phyloP scores from a whole-genome alignment of 2,888 invertebrate genomes.

The Hypomecis punctinalis region DNA sequence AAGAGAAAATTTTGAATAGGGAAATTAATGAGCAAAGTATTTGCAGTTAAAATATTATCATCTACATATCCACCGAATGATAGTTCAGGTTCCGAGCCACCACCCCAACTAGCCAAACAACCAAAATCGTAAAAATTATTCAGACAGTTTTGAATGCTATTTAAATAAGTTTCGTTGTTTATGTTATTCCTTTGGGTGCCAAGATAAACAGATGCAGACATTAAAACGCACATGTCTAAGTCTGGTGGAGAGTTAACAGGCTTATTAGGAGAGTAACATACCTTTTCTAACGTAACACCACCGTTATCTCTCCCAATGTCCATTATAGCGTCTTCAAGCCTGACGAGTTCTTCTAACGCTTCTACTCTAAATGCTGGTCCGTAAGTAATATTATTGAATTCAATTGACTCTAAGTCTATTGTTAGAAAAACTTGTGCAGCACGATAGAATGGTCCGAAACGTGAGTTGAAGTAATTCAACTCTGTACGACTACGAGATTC shows the following conservation, averaged over 20 bases:
- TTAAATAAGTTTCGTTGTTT: conserved; percentile 73
- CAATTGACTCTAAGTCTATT: conserved; percentile 75
- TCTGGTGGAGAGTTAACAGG: conserved; percentile 84
- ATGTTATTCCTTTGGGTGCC: conserved; percentile 85
- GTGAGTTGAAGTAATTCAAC: conserved; percentile 93
- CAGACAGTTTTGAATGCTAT: conserved; percentile 69
- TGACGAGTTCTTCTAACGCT: conserved; percentile 90
- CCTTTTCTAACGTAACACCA: conserved; percentile 77
- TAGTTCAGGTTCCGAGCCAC: conserved; percentile 93
- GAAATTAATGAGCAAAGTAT: conserved; percentile 90
- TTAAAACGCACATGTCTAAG: conserved; percentile 89
- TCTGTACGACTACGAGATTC: conserved; percentile 91
- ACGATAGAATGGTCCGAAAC: conserved; percentile 95
- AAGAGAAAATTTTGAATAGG: conserved; percentile 89
- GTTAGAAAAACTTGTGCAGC: conserved; percentile 95
- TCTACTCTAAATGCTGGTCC: conserved; percentile 92
- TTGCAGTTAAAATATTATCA: conserved; percentile 69
- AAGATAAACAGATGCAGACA: conserved; percentile 93
- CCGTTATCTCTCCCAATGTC: conserved; percentile 84
- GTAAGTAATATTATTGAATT: conserved; percentile 80
- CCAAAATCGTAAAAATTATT: conserved; percentile 69
- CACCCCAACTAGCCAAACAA: conserved; percentile 94
- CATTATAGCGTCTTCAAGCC: conserved; percentile 88
- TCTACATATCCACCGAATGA: conserved; percentile 91
- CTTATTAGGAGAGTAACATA: conserved; percentile 94